Evolutionary conservation across 2,113 vertebrate genomes (phyloP), one percentile per base, ranked within the genome.

Genomic region (Erpornis zantholeuca): DNA sequence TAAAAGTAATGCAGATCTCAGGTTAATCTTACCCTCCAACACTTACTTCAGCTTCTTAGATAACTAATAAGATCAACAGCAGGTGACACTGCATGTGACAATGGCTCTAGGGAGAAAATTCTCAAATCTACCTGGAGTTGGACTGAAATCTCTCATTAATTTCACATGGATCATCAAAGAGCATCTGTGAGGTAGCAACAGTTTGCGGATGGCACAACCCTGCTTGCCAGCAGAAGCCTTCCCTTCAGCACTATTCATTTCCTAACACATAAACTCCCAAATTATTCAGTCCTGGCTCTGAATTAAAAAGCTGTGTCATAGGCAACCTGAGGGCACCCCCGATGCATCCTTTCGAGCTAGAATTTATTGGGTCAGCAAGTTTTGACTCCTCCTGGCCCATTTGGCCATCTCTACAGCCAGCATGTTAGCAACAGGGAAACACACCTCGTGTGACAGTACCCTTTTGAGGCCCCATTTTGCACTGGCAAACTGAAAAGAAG

Each of bases 111-210:
- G 85, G 78, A 91, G 38, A 85, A 96, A 95, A 79, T n/a, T 69
- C 17, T 82, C 35, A 70, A 45, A 44, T 81, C 63, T 94, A 66
- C 63, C 54, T 80, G 64, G 70, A 90, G 24, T 0, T 95, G 78
- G 87, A 77, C 71, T 80, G 72, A 90, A 96, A 82, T 88, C 28
- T 61, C n/a, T 85, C 73, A 94, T 92, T 94, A 87, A 81, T 83
- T 94, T 95, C 82, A 73, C 35, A 44, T 25, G 71, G 64, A 63
- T 90, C 71, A 70, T 79, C 78, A 87, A 73, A 73, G 53, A 88
- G 85, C 90, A 88, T 83, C 90, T 94, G 90, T 56, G 66, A 80
- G 63, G 33, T 19, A 44, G 63, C 54, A 92, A 79, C 57, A 82
- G 59, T 76, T 66, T 80, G 63, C 70, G 64, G 50, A 76, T 59